A percentile compares a stretch with the other conserved stretches of the same genome.
These are phyloP conservation scores for Microctenopoma steveboyesi DNA, from an alignment of 2,797 vertebrate genomes.

Conservation along the genomic window DNA sequence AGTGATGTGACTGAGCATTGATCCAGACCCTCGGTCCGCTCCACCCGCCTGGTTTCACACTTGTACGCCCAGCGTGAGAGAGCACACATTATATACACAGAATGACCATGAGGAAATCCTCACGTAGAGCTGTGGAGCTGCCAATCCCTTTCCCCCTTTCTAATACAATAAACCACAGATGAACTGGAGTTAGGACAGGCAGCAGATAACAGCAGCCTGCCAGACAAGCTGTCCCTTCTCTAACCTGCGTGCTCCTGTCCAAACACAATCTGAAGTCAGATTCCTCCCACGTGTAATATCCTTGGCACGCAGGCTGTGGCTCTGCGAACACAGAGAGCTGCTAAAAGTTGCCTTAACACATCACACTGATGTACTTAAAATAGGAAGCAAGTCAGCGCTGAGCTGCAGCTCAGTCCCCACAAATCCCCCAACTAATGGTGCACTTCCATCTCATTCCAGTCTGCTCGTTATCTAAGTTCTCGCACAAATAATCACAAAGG, in stretches of 20 bases:
- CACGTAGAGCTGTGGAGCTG: too few relatives aligned
- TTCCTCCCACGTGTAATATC: conserved; percentile 31
- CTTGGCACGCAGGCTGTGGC: conserved; percentile 13
- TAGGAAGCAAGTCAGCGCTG: conserved; percentile 32
- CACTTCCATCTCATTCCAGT: conserved; percentile 1
- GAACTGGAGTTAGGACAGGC: not conserved
- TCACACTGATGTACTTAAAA: conserved; percentile 39
- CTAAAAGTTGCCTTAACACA: conserved; percentile 37
- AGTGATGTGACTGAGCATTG: too few relatives aligned
- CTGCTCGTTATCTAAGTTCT: conserved; percentile 3
- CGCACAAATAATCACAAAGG: not conserved
- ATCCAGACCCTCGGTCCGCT: too few relatives aligned
- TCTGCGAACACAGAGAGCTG: conserved; percentile 25
- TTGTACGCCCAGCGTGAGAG: too few relatives aligned
- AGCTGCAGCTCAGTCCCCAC: conserved; percentile 22
- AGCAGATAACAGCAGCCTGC: not conserved
- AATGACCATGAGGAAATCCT: too few relatives aligned
- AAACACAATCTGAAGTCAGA: conserved; percentile 22
- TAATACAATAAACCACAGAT: not conserved
- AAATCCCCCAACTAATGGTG: conserved; percentile 19
- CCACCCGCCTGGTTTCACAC: too few relatives aligned
- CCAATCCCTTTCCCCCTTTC: not conserved
- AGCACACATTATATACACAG: too few relatives aligned
- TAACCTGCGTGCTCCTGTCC: conserved; percentile 6
- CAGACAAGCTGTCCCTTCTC: not conserved